phyloP scores from a whole-genome alignment of 2,797 vertebrate species.

The Sebastolobus alascanus region DNA sequence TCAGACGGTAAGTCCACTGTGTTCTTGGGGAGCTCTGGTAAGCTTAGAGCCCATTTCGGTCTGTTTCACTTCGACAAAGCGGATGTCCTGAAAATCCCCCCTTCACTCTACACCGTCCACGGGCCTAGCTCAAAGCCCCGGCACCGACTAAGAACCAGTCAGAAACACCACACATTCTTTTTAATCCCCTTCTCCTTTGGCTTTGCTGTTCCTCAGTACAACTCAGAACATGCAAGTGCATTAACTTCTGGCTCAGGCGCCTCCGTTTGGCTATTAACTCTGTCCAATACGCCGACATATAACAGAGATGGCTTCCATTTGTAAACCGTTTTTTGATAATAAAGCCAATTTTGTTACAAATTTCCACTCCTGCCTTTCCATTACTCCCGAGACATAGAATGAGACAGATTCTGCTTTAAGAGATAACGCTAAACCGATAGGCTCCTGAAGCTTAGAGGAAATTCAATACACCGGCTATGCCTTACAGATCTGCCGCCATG shows the following conservation, averaged over 20 bases:
- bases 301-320: conserved; percentile 34
- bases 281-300: conserved; percentile 9
- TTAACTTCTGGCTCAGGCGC: conserved; percentile 42
- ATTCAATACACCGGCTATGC: conserved; percentile 25
- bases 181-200: conserved; percentile 67
- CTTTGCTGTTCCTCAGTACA: conserved; percentile 50
- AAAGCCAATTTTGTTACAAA: conserved; percentile 38
- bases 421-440: conserved; percentile 45
- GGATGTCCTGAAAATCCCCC: conserved; percentile 65
- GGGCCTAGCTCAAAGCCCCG: conserved; percentile 60
- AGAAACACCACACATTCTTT: conserved; percentile 58
- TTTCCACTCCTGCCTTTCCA: not conserved
- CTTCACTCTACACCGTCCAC: conserved; percentile 56
- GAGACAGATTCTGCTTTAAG: conserved; percentile 28
- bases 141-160: conserved; percentile 65
- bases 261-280: conserved; percentile 40
- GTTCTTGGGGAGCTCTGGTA: conserved; percentile 52
- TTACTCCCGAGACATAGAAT: conserved; percentile 5
- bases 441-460: conserved; percentile 38
- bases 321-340: conserved; percentile 20
- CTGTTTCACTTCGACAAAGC: conserved; percentile 69
- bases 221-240: conserved; percentile 56
- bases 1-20: conserved; percentile 47
- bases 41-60: conserved; percentile 65
- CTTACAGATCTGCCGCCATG: conserved; percentile 34